Conservation (phyloP, 2,888 invertebrate genomes). For the Polyploca ridens region DNA sequence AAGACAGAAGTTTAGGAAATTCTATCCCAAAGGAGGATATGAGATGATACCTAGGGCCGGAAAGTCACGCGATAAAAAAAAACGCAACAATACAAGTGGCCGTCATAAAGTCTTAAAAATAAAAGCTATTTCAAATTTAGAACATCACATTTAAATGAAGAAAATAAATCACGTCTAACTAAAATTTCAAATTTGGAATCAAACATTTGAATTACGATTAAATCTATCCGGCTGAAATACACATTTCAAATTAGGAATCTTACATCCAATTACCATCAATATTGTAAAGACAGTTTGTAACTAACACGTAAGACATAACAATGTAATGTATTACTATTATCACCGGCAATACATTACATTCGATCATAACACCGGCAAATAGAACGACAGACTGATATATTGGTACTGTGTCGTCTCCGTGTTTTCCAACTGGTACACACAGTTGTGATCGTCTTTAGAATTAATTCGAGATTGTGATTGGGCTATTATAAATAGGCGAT, state of each 20-base stretch:
- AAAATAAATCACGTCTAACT: too few species aligned
- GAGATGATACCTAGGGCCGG: too few species aligned
- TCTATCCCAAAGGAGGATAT: too few species aligned
- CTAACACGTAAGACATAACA: slow-evolving; percentile 6
- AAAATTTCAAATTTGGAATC: not conserved
- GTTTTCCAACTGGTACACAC: slow-evolving; percentile 6
- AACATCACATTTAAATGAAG: too few species aligned
- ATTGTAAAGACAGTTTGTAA: not conserved
- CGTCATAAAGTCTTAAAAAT: too few species aligned
- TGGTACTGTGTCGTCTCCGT: not conserved
- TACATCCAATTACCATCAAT: not conserved
- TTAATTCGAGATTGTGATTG: not conserved
- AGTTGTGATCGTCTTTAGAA: not conserved
- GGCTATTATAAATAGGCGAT: not conserved
- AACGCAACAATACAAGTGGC: too few species aligned
- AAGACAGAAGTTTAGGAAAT: too few species aligned
- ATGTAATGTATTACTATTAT: slow-evolving; percentile 21
- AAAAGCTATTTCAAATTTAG: too few species aligned
- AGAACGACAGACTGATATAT: slow-evolving; percentile 30
- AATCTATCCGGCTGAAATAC: too few species aligned
- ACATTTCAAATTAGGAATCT: not conserved
- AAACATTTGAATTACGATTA: too few species aligned
- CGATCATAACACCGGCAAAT: slow-evolving; percentile 39
- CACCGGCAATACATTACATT: slow-evolving; percentile 24
- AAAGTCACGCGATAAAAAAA: too few species aligned